Conservation (phyloP, 2,113 vertebrate genomes). For the Xenopus tropicalis region DNA sequence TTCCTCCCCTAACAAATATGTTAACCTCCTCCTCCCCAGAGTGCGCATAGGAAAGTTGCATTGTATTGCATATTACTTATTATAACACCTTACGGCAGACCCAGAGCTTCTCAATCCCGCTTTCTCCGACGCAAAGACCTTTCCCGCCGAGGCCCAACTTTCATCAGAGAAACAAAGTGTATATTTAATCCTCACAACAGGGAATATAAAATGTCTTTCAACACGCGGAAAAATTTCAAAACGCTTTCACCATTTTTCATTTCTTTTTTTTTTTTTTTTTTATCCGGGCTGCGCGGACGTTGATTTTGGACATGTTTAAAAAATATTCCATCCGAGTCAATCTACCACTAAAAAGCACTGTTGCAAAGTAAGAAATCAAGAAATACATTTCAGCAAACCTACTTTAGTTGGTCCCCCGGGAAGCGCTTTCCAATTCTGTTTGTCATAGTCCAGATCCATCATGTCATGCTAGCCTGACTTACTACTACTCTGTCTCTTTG, state of each 20-base stretch:
- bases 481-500: conserved; percentile 60
- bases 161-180: conserved; percentile 74
- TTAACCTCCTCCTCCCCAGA: too few relatives aligned
- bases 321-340: conserved; percentile 77
- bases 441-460: conserved; percentile 90
- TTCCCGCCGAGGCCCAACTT: conserved; percentile 69
- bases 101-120: background rate
- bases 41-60: too few relatives aligned
- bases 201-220: conserved; percentile 75
- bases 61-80: too few relatives aligned
- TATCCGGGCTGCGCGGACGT: conserved; percentile 79
- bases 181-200: conserved; percentile 75
- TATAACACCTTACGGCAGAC: too few relatives aligned
- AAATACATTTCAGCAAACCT: conserved; percentile 81
- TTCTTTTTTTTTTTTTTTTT: too few relatives aligned
- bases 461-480: conserved; percentile 82
- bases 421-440: conserved; percentile 84
- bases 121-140: conserved; percentile 44
- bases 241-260: conserved; percentile 76
- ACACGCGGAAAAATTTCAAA: conserved; percentile 76
- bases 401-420: conserved; percentile 75
- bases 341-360: conserved; percentile 78
- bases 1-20: too few relatives aligned
- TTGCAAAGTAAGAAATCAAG: conserved; percentile 80
- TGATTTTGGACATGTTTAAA: conserved; percentile 81